Evolutionary conservation across 2,888 invertebrate genomes (phyloP), one percentile per base, ranked within the genome.

Genomic region (Geotrupes spiniger): DNA sequence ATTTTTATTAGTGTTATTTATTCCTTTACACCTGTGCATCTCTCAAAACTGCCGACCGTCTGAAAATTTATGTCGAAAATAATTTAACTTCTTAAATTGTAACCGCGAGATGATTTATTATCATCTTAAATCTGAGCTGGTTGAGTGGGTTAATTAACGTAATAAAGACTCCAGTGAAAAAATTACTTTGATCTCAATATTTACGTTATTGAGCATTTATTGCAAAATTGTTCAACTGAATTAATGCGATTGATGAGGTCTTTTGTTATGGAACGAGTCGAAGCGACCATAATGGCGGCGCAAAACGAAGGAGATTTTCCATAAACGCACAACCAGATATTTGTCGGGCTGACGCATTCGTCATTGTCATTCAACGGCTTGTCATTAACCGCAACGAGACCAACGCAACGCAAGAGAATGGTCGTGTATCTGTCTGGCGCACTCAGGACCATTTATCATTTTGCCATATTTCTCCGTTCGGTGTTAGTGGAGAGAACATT

Each of bases 281-380:
- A n/a, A n/a, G n/a, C n/a, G n/a, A n/a, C n/a, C n/a, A n/a, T n/a
- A n/a, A n/a, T n/a, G n/a, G n/a, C n/a, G n/a, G n/a, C n/a, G n/a
- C n/a, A n/a, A n/a, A n/a, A n/a, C n/a, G n/a, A n/a, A n/a, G n/a
- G n/a, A 21, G 4, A 21, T 21, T 21, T 21, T 21, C 21, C 21
- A 21, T 5, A 31, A 2, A 2, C n/a, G 31, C 31, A n/a, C n/a
- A 28, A n/a, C 10, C 2, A 12, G 14, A 31, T 31, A 31, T 10
- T 31, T 31, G 31, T 31, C 2, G 5, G 31, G 11, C 10, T 31
- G 12, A 31, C 12, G 46, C 46, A 58, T 58, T 53, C 54, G 48
- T 56, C 66, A 63, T 63, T 64, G 67, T 68, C 68, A 64, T 66
- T 68, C 67, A 68, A 63, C 69, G 66, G 66, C 65, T 67, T 68